phyloP scores from a whole-genome alignment of 2,113 vertebrate genomes.

The Sinocyclocheilus maitianheensis region DNA sequence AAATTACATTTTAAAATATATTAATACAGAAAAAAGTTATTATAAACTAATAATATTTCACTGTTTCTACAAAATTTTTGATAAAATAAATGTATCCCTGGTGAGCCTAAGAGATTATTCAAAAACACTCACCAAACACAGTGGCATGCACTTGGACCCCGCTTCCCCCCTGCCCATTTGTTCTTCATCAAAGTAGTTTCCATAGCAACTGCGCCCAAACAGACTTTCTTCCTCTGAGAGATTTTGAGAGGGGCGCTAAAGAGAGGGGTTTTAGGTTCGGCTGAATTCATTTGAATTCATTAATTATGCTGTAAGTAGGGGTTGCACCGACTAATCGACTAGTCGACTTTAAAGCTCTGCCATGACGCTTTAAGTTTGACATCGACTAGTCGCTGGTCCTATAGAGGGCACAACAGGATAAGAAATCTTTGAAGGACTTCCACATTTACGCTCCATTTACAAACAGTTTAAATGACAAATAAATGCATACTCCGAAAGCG shows the following conservation, averaged over 20 bases:
- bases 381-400: too few species aligned
- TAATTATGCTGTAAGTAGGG: conserved; percentile 60
- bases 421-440: too few species aligned
- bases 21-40: background rate
- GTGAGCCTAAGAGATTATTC: background rate
- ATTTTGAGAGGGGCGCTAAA: conserved; percentile 59
- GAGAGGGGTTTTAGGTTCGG: conserved; percentile 56
- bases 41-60: background rate
- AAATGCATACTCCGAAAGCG: too few species aligned
- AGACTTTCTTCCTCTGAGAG: conserved; percentile 60
- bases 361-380: too few species aligned
- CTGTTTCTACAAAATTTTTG: background rate
- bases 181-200: conserved; percentile 56
- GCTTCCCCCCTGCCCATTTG: conserved; percentile 14
- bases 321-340: too few species aligned
- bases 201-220: conserved; percentile 64
- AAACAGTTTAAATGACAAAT: too few species aligned
- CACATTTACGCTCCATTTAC: too few species aligned
- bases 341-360: too few species aligned
- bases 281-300: conserved; percentile 70
- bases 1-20: background rate
- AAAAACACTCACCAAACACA: background rate
- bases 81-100: background rate
- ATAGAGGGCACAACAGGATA: too few species aligned
- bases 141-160: too few species aligned